Evolutionary conservation across 2,113 vertebrate genomes (phyloP).

Genomic region (Vimba vimba): DNA sequence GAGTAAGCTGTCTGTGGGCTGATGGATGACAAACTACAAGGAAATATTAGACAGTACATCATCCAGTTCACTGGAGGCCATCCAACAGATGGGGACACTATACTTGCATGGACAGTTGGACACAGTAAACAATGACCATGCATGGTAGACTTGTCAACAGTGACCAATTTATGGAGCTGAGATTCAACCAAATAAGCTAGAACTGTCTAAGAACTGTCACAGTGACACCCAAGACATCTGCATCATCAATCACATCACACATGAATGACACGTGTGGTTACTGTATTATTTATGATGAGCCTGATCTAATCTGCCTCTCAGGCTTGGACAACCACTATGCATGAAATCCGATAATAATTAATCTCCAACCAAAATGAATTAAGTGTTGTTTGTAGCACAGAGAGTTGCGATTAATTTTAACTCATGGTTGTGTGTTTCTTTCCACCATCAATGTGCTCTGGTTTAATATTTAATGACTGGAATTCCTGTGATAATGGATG

Average conservation of each 20-base stretch:
- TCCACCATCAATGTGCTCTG: neutral
- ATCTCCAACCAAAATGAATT: neutral
- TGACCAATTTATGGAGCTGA: neutral
- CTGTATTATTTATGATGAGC: neutral
- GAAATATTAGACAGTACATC: constrained; percentile 13
- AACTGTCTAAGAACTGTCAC: neutral
- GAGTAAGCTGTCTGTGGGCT: constrained; percentile 19
- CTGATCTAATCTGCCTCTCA: neutral
- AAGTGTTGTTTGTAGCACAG: neutral
- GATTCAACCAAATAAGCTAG: neutral
- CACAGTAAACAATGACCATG: neutral
- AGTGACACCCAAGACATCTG: neutral
- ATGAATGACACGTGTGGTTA: neutral
- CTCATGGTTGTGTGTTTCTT: neutral
- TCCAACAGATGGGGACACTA: neutral
- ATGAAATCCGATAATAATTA: neutral
- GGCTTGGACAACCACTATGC: neutral
- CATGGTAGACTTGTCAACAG: neutral
- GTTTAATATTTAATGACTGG: constrained; percentile 6
- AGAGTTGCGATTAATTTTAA: neutral
- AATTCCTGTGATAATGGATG: constrained; percentile 15
- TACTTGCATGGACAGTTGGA: constrained; percentile 5
- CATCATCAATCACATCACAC: constrained; percentile 13
- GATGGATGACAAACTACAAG: neutral
- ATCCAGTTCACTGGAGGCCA: neutral